Base-by-base conservation (phyloP, 2,113 vertebrate genomes). In the Lepus americanus region DNA sequence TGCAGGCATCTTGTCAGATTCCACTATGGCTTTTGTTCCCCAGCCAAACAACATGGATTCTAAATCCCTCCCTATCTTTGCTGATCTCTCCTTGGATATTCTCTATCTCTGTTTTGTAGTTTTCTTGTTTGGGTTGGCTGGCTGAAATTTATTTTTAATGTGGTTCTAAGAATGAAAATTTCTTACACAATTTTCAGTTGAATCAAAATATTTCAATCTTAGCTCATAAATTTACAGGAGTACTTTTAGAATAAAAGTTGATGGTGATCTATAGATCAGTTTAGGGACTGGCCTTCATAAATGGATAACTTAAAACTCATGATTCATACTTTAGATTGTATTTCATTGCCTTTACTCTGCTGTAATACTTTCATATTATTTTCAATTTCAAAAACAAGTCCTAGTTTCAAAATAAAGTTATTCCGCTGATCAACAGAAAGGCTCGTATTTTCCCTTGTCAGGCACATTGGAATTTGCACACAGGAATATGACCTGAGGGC, bases 121-220 rank as follows among this genome's bases (percentile, higher is more conserved):
- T 86, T 63, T 2, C 74, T 49, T 77, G 22, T 31, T 90, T 72
- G 51, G 61, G 2, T 64, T 85, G n/a, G 2, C 36, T 91, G 31
- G 31, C 81, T 94, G 51, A 91, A 69, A 49, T 89, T 59, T 90
- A 5, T 89, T 80, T 94, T 81, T 55, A 86, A 51, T 72, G 74
- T 89, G 49, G 27, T 83, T 73, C 13, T 20, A 44, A 76, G 17
- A 87, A 63, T 23, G 90, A 78, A 19, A 25, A 2, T 51, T 86
- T 53, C 33, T 55, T 80, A 55, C 6, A 92, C 33, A 81, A 77
- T 14, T 64, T 6, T n/a, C 44, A 83, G 12, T 73, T 44, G 83
- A 73, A 87, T 64, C 33, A 89, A 85, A 91, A 80, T 5, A 1
- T 78, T 72, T 51, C 31, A 66, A 73, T 36, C 23, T 7, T 69